Evolutionary conservation across 2,888 invertebrate species (phyloP), one percentile per base, ranked within the genome.

Genomic region (Eristalis arbustorum): DNA sequence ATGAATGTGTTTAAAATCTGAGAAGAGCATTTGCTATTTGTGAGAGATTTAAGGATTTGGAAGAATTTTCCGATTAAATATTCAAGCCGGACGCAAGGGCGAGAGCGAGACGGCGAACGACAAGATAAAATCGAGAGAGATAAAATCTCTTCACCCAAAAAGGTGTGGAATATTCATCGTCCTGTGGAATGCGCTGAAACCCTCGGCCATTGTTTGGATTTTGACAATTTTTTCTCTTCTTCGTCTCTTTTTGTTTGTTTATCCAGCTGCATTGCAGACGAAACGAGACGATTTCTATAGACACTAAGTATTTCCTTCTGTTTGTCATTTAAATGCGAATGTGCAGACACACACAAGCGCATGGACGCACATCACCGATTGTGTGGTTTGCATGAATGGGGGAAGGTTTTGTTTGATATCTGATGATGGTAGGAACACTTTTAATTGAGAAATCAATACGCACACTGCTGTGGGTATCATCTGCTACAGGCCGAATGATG

Each of bases 211-310:
- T 85, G 81, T 85, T 56, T 23, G 74, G 34, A 40, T 85, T 73
- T 85, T 77, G 77, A 77, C 76, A 72, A 74, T 71, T 78, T 74
- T 42, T 31, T 31, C 5, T 31, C 5, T 31, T 4, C 5, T 31
- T 31, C 31, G 3, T 31, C 31, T 31, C 5, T 31, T 31, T 57
- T 57, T 78, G 69, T 85, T 88, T 89, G 88, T 89, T 89, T 89
- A 89, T 88, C 83, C 89, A 89, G 89, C 89, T 89, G 89, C 88
- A 88, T 61, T 57, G 64, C 71, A 82, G 72, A 81, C 68, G 22
- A 49, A 49, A n/a, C 49, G 49, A 62, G 69, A 40, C 8, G 31
- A 78, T 66, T 75, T 71, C 13, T 42, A 68, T 23, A 34, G 62
- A 11, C 28, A 63, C 63, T 34, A 79, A 67, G 40, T 61, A 49